Base-by-base conservation (phyloP, 2,888 invertebrate genomes). In the Catonia carolina region DNA sequence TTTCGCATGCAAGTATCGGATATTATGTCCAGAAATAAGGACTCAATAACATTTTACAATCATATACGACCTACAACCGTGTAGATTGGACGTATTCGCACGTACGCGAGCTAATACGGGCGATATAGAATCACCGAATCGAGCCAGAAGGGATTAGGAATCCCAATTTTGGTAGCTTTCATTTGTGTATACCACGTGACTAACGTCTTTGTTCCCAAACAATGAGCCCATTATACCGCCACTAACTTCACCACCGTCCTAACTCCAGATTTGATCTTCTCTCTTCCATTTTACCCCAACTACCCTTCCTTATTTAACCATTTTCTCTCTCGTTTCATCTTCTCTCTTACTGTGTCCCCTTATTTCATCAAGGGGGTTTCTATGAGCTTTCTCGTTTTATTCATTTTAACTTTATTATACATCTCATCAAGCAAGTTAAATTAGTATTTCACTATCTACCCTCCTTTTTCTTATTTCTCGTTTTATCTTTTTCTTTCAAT, bases 151-250 rank as follows among this genome's bases (percentile, higher is more conserved):
- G 45, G 45, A 45, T 45, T 45, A 45, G 45, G 45, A 45, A 45
- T 45, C 45, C 45, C 45, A 45, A 45, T 45, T 45, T 45, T 20
- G 45, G 45, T 27, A 14, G 45, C 45, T 45, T 45, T 45, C 45
- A 45, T 45, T 45, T 23, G 45, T 45, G 45, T 22, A 20, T 45
- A 45, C 45, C 45, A 45, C 45, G 45, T 45, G 45, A 45, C 45
- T 45, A 22, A 45, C 23, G 45, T 45, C 45, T 45, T 45, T 45
- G 45, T 45, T 45, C 45, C 22, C 22, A 27, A 45, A 45, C 45
- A 45, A 45, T 23, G 45, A 20, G 14, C 45, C 45, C 45, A 45
- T 45, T 45, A 45, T 45, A 45, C 27, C 45, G 18, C 27, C 8
- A 27, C 27, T 27, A 8, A 27, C 27, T 42, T 42, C 42, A 42